A percentile compares a stretch with the other conserved stretches of the same genome.
Conservation (phyloP, 2,888 invertebrate species). For the Augiades crinisus region DNA sequence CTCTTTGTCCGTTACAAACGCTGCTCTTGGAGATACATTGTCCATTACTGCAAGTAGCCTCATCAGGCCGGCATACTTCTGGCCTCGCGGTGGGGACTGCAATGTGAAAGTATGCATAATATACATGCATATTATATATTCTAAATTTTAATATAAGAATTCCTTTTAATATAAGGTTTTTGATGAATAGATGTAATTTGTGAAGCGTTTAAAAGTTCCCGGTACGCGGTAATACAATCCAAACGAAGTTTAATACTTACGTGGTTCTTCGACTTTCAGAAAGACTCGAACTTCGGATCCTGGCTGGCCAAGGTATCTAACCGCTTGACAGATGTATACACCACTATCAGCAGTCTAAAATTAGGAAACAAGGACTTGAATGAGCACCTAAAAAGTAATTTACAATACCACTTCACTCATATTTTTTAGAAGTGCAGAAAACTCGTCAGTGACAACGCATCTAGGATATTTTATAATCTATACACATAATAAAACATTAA, state of each 20-base stretch:
- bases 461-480: too few species aligned
- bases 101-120: background rate
- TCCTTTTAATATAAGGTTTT: too few species aligned
- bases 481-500: too few species aligned
- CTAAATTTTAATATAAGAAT: too few species aligned
- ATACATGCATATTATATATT: too few species aligned
- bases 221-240: too few species aligned
- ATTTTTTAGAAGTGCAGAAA: too few species aligned
- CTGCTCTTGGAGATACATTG: constrained; percentile 92
- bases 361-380: too few species aligned
- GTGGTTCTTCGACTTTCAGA: constrained; percentile 85
- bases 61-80: constrained; percentile 58
- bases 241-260: constrained; percentile 84
- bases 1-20: constrained; percentile 89
- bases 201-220: too few species aligned
- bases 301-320: constrained; percentile 83
- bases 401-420: too few species aligned
- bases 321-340: constrained; percentile 91
- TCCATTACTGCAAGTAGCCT: constrained; percentile 95
- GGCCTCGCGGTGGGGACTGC: background rate
- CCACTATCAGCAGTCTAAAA: constrained; percentile 87
- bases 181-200: too few species aligned
- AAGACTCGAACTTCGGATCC: constrained; percentile 86
- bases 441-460: too few species aligned
- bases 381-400: background rate